Evolutionary conservation across 2,888 invertebrate genomes (phyloP), one percentile per base, ranked within the genome.

Genomic region (Caenorhabditis sinica): DNA sequence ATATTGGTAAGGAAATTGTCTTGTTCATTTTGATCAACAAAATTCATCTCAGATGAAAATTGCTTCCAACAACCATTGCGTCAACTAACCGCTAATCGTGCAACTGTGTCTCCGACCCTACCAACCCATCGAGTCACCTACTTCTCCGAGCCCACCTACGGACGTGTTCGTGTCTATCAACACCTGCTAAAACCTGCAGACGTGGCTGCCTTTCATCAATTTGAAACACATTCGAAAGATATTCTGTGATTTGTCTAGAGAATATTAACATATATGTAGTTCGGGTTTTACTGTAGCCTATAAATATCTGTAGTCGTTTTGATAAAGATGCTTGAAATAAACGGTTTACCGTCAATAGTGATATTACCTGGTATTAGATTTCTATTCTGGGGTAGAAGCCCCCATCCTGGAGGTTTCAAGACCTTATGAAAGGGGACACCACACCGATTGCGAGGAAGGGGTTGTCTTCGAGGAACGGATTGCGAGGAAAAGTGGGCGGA

Each of bases 41-140:
- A 11, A 13, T 40, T 2, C 13, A 4, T 15, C 63, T 83, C 45
- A 88, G 86, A 86, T n/a, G 77, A 83, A 51, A 79, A 88, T 40
- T 23, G 28, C 28, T 84, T 66, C 49, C 51, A 81, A 45, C 82
- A 83, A 40, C 81, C 83, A 5, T 51, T 75, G 9, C 76, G 88
- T 0, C 65, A 77, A 33, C 20, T 88, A 6, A 23, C 75, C 6
- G 49, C 65, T 1, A 71, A 71, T 9, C 56, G 74, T 1, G 56
- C 74, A n/a, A 28, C 45, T 15, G 80, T 85, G 11, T 49, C 65
- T 28, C 23, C 60, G 6, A 25, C 51, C 23, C 60, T 58, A 11
- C 84, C 82, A 13, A 86, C 87, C 20, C 86, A 87, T 73, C 79
- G 86, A 9, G 69, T 56, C 15, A 68, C 68, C 13, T 87, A 84